These are phyloP conservation scores for Delichon dasypus DNA, from an alignment of 2,797 vertebrate species.

Conservation along the genomic window DNA sequence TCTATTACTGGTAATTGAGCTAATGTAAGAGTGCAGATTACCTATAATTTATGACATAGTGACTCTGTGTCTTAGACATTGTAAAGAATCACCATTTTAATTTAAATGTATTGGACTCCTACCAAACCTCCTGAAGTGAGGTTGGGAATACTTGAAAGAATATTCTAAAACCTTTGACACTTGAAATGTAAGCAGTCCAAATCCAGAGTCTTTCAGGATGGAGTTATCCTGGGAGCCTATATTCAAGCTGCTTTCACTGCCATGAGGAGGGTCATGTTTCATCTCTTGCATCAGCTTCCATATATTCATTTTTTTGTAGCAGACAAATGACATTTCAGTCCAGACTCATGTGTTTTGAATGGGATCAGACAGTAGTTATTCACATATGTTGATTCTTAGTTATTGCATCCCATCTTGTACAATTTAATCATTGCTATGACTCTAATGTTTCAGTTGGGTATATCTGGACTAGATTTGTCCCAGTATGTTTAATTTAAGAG, in stretches of 20 bases:
- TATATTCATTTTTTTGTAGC: background rate
- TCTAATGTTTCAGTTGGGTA: background rate
- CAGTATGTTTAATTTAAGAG: background rate
- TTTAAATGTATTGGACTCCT: constrained; percentile 71
- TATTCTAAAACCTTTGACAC: constrained; percentile 30
- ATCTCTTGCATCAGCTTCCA: background rate
- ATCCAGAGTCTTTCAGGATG: background rate
- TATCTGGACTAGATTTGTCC: background rate
- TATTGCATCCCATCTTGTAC: background rate
- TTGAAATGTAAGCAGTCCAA: constrained; percentile 20
- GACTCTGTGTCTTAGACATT: constrained; percentile 70
- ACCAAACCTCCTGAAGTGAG: constrained; percentile 57
- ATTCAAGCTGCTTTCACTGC: background rate
- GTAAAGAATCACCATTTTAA: constrained; percentile 73
- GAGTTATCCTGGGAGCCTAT: background rate
- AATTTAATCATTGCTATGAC: background rate
- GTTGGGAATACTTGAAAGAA: constrained; percentile 30
- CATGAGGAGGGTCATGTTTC: background rate
- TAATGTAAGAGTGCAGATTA: constrained; percentile 77
- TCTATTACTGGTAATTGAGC: constrained; percentile 77
- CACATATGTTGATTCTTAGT: background rate
- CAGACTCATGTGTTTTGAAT: background rate
- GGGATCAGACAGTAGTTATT: background rate
- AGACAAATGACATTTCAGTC: background rate
- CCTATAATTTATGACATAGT: constrained; percentile 77